A percentile compares a stretch with the other conserved stretches of the same genome.
phyloP scores from a whole-genome alignment of 2,888 invertebrate species.

The Psococerastis gibbosa region DNA sequence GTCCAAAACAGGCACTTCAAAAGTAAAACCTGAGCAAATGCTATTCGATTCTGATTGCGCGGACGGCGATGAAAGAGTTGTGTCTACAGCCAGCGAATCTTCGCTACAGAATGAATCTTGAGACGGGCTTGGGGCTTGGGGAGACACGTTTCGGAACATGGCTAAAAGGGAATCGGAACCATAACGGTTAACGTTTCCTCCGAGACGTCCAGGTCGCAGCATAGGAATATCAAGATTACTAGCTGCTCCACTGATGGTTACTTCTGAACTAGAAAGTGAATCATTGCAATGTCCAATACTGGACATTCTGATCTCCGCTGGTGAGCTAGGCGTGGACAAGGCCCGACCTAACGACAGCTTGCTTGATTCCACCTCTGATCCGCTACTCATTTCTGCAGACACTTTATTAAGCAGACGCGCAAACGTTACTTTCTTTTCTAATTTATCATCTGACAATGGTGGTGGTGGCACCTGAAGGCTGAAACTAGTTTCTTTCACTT shows the following conservation, averaged over 20 bases:
- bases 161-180: constrained; percentile 63
- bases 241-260: constrained; percentile 32
- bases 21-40: constrained; percentile 27
- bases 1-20: constrained; percentile 44
- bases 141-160: constrained; percentile 58
- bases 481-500: constrained; percentile 42
- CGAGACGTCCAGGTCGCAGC: constrained; percentile 12
- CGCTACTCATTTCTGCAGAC: constrained; percentile 56
- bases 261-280: constrained; percentile 53
- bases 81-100: constrained; percentile 38
- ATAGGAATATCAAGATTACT: constrained; percentile 16
- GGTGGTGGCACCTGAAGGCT: constrained; percentile 32
- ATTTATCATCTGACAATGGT: constrained; percentile 40
- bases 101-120: constrained; percentile 14
- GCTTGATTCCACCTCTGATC: constrained; percentile 45
- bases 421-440: constrained; percentile 62
- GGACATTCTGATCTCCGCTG: constrained; percentile 43
- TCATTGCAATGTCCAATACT: constrained; percentile 59
- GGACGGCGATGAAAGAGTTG: constrained; percentile 38
- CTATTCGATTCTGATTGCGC: constrained; percentile 43
- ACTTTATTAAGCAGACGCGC: constrained; percentile 53
- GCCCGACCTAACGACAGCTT: constrained; percentile 17
- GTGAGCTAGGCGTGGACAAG: constrained; percentile 36
- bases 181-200: constrained; percentile 11
- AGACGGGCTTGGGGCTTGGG: constrained; percentile 39